A percentile compares a stretch with the other conserved stretches of the same genome.
phyloP scores from a whole-genome alignment of 2,797 vertebrate genomes.

The Monodelphis domestica region DNA sequence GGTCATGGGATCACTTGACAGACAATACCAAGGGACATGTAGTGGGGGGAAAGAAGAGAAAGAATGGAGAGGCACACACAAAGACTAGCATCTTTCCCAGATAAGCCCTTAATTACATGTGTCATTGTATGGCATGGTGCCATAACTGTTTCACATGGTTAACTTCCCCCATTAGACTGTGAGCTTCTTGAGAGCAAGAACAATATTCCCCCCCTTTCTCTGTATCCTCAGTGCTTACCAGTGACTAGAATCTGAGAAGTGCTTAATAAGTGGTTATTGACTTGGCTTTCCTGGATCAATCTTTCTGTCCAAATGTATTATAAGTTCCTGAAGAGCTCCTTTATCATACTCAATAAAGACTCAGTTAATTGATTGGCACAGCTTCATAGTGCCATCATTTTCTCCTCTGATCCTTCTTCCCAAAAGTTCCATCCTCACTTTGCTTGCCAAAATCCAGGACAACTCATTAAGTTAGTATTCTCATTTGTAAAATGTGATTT shows the following conservation, averaged over 20 bases:
- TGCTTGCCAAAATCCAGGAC: neutral
- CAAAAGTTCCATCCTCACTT: neutral
- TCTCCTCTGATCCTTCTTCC: neutral
- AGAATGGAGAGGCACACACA: slow-evolving; percentile 56
- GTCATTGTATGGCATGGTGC: slow-evolving; percentile 49
- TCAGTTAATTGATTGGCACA: neutral
- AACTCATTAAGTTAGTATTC: neutral
- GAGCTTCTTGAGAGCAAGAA: slow-evolving; percentile 50
- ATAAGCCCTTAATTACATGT: slow-evolving; percentile 53
- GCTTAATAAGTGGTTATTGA: neutral
- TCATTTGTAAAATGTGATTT: neutral
- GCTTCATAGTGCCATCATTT: neutral
- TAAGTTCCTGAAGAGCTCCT: neutral
- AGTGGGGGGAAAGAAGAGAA: neutral
- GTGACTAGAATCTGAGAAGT: slow-evolving; percentile 1
- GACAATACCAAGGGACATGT: slow-evolving; percentile 32
- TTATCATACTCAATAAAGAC: neutral
- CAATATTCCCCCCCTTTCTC: slow-evolving; percentile 10
- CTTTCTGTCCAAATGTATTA: neutral
- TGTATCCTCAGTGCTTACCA: neutral
- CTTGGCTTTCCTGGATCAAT: neutral
- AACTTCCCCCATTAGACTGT: slow-evolving; percentile 39
- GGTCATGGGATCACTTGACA: slow-evolving; percentile 54
- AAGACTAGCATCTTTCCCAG: slow-evolving; percentile 5
- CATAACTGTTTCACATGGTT: slow-evolving; percentile 52